Base-by-base conservation (phyloP, 2,113 vertebrate genomes). In the Anolis carolinensis region DNA sequence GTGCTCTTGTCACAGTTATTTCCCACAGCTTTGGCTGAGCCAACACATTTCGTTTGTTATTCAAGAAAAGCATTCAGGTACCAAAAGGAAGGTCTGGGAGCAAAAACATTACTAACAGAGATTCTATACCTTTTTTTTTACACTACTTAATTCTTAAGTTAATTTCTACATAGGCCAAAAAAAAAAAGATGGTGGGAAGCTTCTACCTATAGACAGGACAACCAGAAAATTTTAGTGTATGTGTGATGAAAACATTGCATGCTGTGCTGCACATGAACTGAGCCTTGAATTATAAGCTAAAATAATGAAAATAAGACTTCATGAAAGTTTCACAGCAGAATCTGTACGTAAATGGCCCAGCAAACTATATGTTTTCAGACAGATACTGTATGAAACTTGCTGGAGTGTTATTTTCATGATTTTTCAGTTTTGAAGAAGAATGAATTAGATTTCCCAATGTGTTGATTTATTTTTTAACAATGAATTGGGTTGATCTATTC, bases 261-360 rank as follows among this genome's bases (percentile, higher is more conserved):
- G 25, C 3, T 7, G 34, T 23, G 48, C 6, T 83, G 82, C 70
- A 0, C 63, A 10, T 8, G 81, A 55, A 84, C 82, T 65, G 75
- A 48, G 2, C 18, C 8, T 71, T 32, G 1, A 55, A 25, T 39
- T 21, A 34, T 85, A 14, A 67, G 23, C 21, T 68, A n/a, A 52
- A 77, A 48, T 50, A 48, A 59, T 55, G 16, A 63, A 21, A 78
- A 68, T 76, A 72, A 59, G 9, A 18, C 23, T 1, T 52, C 20
- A 20, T 14, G 72, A 87, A 44, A 0, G 75, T 68, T 85, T 75
- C 44, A 84, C 80, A 83, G 90, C 90, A 83, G 67, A 5, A 86
- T 13, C 7, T 30, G 21, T 85, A 77, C 68, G 65, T 83, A 72
- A n/a, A 82, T 85, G 48, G 77, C 77, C 63, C 78, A 63, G 48